Base-by-base conservation (phyloP, 2,888 invertebrate genomes). In the Meteorus colon region DNA sequence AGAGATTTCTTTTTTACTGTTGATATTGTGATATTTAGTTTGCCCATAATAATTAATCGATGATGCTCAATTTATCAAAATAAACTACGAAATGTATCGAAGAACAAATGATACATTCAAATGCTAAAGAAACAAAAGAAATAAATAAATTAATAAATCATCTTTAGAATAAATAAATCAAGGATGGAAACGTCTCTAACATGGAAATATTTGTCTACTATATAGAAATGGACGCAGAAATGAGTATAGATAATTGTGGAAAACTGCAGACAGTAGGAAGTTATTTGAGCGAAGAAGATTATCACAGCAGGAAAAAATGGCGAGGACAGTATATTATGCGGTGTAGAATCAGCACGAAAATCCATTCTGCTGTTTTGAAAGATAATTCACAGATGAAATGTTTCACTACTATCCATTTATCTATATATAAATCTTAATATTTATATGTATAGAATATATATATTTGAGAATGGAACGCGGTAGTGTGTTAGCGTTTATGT, bases 361-460 rank as follows among this genome's bases (percentile, higher is more conserved):
- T 48, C n/a, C 14, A 48, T n/a, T n/a, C 48, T n/a, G n/a, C 68
- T 73, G 69, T 55, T 69, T 70, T 10, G 24, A 19, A 14, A 66
- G 71, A 76, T 80, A 80, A 79, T 81, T 81, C 77, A 80, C 74
- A 74, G 74, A 75, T 67, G 71, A 41, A 31, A 65, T 74, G 34
- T 48, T 24, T 37, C 65, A 31, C 51, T 63, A 12, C 41, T 34
- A 41, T 41, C 12, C 8, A 41, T 41, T 8, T 41, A 12, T 41
- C 12, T 41, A 41, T 41, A 41, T 41, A 41, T 41, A 41, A 41
- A 41, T 41, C 8, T 12, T 12, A 24, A 73, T 73, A 69, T 48
- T 14, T 48, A n/a, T 48, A 48, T 48, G 14, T n/a, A 48, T n/a
- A 5, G 16, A 48, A n/a, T 8, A 19, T n/a, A 16, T n/a, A 48